Evolutionary conservation across 2,113 vertebrate genomes (phyloP), one percentile per base, ranked within the genome.

Genomic region (Stercorarius parasiticus): DNA sequence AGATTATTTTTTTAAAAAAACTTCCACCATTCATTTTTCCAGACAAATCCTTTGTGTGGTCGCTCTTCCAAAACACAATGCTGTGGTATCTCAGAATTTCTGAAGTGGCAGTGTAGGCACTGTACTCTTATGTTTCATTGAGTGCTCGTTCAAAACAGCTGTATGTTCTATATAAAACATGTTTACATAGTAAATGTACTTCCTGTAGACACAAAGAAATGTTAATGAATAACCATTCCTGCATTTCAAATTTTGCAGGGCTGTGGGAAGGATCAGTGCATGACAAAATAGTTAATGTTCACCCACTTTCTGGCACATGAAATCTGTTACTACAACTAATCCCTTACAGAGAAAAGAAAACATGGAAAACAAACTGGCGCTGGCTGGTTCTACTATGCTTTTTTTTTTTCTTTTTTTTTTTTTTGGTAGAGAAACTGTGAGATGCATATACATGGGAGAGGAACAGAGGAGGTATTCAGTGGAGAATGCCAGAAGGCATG

Each of bases 161-260:
- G 95, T 93, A 95, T 96, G 90, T 94, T 89, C 86, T 67, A 83
- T 92, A 96, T 95, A 95, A 97, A 96, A 94, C 86, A 91, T 97
- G 96, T 97, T 97, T 97, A 97, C 96, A 96, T 88, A 97, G 94
- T 86, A 97, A 96, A 96, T 97, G 95, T 95, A 95, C 88, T 95
- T 96, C 94, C 88, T 96, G 94, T 89, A 95, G 91, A 96, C 86
- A 96, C 92, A 96, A 94, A 95, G 96, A 97, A 95, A 97, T 86
- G 94, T 97, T 96, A 96, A 96, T 96, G 90, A 94, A 95, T 96
- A 97, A 97, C 95, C 90, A 95, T 94, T 93, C 86, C 59, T 82
- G 86, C 93, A 93, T 95, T 97, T 94, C 86, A 93, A 96, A 95
- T 97, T 97, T 96, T 96, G 89, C 84, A 96, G 83, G 72, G 65